Base-by-base conservation (phyloP, 2,113 vertebrate species). In the Bubalus kerabau region DNA sequence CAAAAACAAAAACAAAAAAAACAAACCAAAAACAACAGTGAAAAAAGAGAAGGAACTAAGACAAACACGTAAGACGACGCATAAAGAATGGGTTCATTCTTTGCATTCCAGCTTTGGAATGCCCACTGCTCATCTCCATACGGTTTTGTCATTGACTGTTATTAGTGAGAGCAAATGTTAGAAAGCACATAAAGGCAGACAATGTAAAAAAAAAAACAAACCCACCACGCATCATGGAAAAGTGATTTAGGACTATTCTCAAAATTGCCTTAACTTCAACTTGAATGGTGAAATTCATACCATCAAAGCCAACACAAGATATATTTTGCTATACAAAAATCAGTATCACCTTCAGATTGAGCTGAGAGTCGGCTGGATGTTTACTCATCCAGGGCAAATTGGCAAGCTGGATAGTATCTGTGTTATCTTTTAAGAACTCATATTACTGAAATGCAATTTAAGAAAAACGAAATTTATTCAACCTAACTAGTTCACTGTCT, bases 151-250 rank as follows among this genome's bases (percentile, higher is more conserved):
- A 84, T 1, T 57, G 81, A 21, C 6, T 94, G 43, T 91, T 67
- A 96, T 93, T 97, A 97, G 96, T 96, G 80, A 96, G 87, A 96
- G 85, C 92, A 80, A 92, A 95, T 95, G 97, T 98, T 98, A 98
- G 92, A 93, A 96, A 97, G 97, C 98, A 97, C 91, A 96, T 43
- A 67, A 88, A 96, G 71, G 93, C 95, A 93, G 93, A 97, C 95
- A 94, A 87, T 84, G 83, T 91, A 52, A 94, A 97, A 91, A 84
- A 54, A 19, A 5, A 5, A 36, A 67, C 6, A 21, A 36, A 36
- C 82, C 90, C 88, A 95, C 83, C 52, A 84, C n/a, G 92, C 0
- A 1, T 17, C 97, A 97, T 94, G 93, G 93, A 93, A 90, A 96
- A 86, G 36, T 43, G 43, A 96, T 50, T 83, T 64, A 84, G 30